Evolutionary conservation across 2,797 vertebrate species (phyloP).

Genomic region (Clarias fuscus): DNA sequence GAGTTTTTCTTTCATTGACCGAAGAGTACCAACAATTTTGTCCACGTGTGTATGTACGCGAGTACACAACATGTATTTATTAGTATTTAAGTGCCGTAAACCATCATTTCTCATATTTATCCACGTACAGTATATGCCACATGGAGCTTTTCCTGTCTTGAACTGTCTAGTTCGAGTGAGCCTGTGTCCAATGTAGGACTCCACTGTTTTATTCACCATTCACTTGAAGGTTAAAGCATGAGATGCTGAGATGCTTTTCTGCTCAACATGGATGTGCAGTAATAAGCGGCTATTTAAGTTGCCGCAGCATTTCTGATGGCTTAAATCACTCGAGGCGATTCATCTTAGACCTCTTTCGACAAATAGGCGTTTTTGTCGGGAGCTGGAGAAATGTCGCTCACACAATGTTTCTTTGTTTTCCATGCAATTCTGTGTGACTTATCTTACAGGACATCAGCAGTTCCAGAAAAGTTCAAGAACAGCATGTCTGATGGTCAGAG

Average conservation of each 20-base stretch:
- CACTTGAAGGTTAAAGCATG: too few species aligned
- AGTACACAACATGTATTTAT: background rate
- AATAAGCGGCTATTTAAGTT: background rate
- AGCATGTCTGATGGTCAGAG: background rate
- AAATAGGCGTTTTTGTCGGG: background rate
- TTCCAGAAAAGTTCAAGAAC: background rate
- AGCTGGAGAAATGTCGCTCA: background rate
- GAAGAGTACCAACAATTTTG: too few species aligned
- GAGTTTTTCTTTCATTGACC: too few species aligned
- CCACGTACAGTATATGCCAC: background rate
- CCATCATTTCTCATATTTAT: background rate
- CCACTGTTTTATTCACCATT: background rate
- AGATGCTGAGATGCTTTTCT: constrained; percentile 5
- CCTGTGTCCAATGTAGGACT: background rate
- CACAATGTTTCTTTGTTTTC: background rate
- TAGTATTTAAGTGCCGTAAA: background rate
- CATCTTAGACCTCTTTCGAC: background rate
- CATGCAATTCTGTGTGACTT: background rate
- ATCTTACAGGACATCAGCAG: background rate
- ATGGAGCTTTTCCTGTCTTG: background rate
- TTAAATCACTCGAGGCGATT: background rate
- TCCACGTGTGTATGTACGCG: too few species aligned
- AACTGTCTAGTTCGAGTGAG: background rate
- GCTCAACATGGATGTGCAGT: background rate
- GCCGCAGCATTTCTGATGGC: background rate